Percentiles rank a stretch among this genome's conserved stretches.
Conservation (phyloP, 2,888 invertebrate genomes). For the Elysia crispata region DNA sequence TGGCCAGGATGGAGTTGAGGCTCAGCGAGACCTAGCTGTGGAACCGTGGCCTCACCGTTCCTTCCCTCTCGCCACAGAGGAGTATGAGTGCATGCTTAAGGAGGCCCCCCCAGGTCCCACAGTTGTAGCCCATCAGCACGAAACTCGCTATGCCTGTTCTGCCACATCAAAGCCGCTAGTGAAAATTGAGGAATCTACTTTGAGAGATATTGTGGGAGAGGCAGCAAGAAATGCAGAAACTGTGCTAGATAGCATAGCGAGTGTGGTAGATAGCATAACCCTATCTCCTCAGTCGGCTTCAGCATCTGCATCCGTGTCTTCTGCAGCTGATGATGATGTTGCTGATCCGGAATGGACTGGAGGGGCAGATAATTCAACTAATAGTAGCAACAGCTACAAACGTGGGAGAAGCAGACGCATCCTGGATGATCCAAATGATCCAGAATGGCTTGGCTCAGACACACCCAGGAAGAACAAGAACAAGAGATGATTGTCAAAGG, state of each 20-base stretch:
- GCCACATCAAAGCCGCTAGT: conserved; percentile 40
- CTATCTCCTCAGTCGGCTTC: conserved; percentile 45
- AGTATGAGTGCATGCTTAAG: conserved; percentile 61
- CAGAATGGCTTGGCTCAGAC: conserved; percentile 44
- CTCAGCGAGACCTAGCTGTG: conserved; percentile 18
- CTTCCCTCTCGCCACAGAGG: conserved; percentile 71
- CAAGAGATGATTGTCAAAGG: conserved; percentile 30
- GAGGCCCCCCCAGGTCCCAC: conserved; percentile 55
- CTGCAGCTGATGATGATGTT: conserved; percentile 61
- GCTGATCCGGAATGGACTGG: conserved; percentile 74
- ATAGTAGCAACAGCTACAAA: background rate
- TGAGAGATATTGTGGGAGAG: background rate
- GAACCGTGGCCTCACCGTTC: conserved; percentile 68
- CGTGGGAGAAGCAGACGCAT: conserved; percentile 31
- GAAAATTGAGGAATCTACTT: conserved; percentile 1
- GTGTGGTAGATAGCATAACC: conserved; percentile 35
- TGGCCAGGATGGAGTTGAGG: background rate
- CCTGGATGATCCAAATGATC: conserved; percentile 36
- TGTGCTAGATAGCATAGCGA: background rate
- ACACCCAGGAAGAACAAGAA: conserved; percentile 39
- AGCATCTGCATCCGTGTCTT: conserved; percentile 51
- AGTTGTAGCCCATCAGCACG: conserved; percentile 35
- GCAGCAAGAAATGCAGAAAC: background rate
- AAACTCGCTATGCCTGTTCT: conserved; percentile 21
- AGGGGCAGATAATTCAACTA: background rate